Conservation (phyloP, 2,888 invertebrate genomes). For the Drosophila leonis region DNA sequence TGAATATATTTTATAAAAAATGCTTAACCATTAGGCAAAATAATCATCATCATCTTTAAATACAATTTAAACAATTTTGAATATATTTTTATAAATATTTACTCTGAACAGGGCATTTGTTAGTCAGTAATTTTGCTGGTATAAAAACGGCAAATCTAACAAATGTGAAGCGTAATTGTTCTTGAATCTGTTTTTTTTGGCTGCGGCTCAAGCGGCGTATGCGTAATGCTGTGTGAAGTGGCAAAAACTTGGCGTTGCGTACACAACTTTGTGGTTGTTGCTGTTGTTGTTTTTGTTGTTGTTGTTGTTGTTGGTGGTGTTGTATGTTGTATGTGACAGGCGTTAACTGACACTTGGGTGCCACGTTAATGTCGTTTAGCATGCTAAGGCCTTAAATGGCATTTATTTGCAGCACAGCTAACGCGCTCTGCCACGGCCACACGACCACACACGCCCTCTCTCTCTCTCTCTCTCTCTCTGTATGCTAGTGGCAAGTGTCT, state of each 20-base stretch:
- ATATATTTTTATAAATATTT: no score
- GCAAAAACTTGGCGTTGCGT: conserved; percentile 36
- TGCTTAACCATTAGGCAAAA: no score
- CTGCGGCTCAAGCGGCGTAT: conserved; percentile 54
- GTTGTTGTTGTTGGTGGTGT: conserved; percentile 3
- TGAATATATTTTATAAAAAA: no score
- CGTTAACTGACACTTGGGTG: conserved; percentile 77
- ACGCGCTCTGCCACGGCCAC: conserved; percentile 10
- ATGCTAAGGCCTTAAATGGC: conserved; percentile 78
- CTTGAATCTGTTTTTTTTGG: conserved; percentile 28
- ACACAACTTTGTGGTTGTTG: conserved; percentile 4
- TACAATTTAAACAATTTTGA: no score
- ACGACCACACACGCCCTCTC: not conserved
- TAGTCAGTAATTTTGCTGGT: not conserved
- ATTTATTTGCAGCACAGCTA: conserved; percentile 68
- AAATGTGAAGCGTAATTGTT: conserved; percentile 58
- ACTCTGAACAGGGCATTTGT: not conserved
- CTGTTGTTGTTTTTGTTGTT: not conserved
- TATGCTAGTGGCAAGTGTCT: conserved; percentile 38
- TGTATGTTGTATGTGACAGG: conserved; percentile 67
- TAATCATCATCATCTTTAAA: no score
- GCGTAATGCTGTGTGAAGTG: conserved; percentile 51
- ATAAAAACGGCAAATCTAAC: not conserved
- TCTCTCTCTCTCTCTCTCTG: no score
- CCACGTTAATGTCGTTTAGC: conserved; percentile 74